phyloP scores from a whole-genome alignment of 2,888 invertebrate species.

The Atherix ibis region DNA sequence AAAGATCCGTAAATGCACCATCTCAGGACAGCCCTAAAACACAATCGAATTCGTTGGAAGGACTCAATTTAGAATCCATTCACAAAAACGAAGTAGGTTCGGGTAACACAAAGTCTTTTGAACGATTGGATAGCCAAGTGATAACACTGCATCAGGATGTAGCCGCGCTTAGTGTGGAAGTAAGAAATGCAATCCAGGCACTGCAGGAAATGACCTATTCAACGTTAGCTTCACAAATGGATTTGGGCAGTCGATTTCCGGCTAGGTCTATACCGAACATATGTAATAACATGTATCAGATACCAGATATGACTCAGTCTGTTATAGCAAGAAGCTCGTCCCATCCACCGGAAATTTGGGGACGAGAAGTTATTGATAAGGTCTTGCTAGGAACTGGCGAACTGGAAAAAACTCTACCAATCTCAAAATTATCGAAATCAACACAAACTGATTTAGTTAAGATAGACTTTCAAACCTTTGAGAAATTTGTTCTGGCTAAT shows the following conservation, averaged over 20 bases:
- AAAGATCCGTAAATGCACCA: constrained; percentile 40
- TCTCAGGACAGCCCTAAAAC: background rate
- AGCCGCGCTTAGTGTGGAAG: constrained; percentile 71
- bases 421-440: constrained; percentile 16
- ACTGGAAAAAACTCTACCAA: background rate
- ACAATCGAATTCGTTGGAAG: constrained; percentile 40
- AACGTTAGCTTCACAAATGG: constrained; percentile 23
- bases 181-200: constrained; percentile 68
- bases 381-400: background rate
- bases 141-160: constrained; percentile 72
- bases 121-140: constrained; percentile 67
- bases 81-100: constrained; percentile 12
- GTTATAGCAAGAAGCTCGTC: constrained; percentile 62
- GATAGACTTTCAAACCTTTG: constrained; percentile 28
- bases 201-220: constrained; percentile 66
- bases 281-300: constrained; percentile 35
- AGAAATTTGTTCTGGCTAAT: constrained; percentile 46
- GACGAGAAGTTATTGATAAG: constrained; percentile 40
- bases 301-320: constrained; percentile 20
- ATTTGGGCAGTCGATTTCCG: constrained; percentile 41
- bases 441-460: constrained; percentile 28
- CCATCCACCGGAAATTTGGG: constrained; percentile 72
- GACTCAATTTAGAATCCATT: constrained; percentile 38
- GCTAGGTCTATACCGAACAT: constrained; percentile 75
- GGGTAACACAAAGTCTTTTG: constrained; percentile 37